These are phyloP conservation scores for human DNA, from an alignment of 2,113 vertebrate species.

Conservation along the genomic window GRCh38 chr14:39680501-39681000, in stretches of 20 bases:
- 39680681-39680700: neutral
- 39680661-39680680: neutral
- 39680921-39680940: neutral
- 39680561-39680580: neutral
- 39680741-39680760: neutral
- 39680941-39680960: neutral
- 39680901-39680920: neutral
- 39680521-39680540: neutral
- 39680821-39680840: no score
- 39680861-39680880: no score
- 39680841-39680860: no score
- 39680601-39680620: neutral
- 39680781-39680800: no score
- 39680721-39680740: neutral
- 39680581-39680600: neutral
- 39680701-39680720: neutral
- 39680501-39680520: neutral
- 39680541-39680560: neutral
- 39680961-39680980: neutral
- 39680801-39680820: no score
- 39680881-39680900: neutral
- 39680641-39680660: neutral
- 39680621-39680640: neutral
- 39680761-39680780: neutral
- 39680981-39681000: neutral